phyloP scores from a whole-genome alignment of 2,113 vertebrate genomes.

The Mus musculus region GRCm39 chr10:88630001-88630500 shows the following conservation, averaged over 20 bases:
- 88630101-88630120: not conserved
- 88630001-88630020: slow-evolving; percentile 23
- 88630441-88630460: not conserved
- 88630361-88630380: not conserved
- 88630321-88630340: not conserved
- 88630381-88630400: not conserved
- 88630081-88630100: not conserved
- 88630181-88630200: too few species aligned
- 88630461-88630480: slow-evolving; percentile 5
- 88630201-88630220: not conserved
- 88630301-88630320: not conserved
- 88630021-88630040: not conserved
- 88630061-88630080: not conserved
- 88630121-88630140: not conserved
- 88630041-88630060: not conserved
- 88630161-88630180: not conserved
- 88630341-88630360: not conserved
- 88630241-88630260: not conserved
- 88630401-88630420: not conserved
- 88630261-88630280: not conserved
- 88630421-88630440: not conserved
- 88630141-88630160: not conserved
- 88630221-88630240: not conserved
- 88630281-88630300: not conserved
- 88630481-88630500: not conserved